Base-by-base conservation (phyloP, 1,140 invertebrate genomes). In the Apolygus lucorum region DNA sequence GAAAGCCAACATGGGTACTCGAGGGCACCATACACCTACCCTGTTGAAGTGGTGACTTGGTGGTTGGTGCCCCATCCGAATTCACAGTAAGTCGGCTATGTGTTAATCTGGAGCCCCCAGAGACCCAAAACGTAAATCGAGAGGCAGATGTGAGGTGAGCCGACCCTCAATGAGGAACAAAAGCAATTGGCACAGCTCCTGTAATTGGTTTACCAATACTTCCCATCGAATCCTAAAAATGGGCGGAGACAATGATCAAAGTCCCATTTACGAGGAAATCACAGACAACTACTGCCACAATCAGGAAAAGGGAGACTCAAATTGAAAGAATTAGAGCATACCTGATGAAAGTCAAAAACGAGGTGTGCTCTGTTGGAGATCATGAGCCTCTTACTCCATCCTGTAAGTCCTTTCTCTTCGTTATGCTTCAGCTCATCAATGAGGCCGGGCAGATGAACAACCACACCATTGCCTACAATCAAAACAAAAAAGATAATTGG, bases 361-460 rank as follows among this genome's bases (percentile, higher is more conserved):
- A 98, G 82, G 82, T 99, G 98, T 22, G 96, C 95, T 75, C 95
- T 84, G 81, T 98, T 92, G 0, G 96, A 99, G 72, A 99, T 95
- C 28, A 98, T 84, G 28, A 99, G 84, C 66, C 96, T 82, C 42
- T 91, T 82, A 76, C 92, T 80, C 89, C 93, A 92, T 71, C 88
- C 85, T 70, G 82, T 84, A 73, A 99, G 82, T 2, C 95, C 96
- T 79, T 96, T 96, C 2, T 85, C 84, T 78, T 93, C 92, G 79
- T 98, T 98, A 77, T 95, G 93, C 72, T 89, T 84, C 67, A 99
- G 81, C 81, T 99, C 98, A 42, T 96, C 92, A 80, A 99, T 98
- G 17, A 99, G 82, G 49, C 95, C 93, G 22, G 95, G 93, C 62
- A 99, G 79, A 81, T 99, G 94, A 72, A 99, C 91, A 2, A 99